Conservation (phyloP, 1,140 invertebrate genomes). For the Drosophila asahinai region DNA sequence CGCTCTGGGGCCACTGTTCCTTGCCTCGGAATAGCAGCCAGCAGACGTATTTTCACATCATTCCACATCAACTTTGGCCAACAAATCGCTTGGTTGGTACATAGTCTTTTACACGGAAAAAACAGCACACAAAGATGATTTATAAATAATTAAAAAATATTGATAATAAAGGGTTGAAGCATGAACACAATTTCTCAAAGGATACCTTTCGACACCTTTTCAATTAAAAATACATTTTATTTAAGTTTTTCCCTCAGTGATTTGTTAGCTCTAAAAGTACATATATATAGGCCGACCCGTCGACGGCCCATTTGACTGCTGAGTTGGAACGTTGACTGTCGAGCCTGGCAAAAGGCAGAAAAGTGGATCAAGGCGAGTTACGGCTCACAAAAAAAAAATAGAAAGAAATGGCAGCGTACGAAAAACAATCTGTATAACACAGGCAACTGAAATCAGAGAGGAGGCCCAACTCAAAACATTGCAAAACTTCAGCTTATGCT, state of each 20-base stretch:
- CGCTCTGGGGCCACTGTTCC: constrained; percentile 32
- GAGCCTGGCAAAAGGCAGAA: constrained; percentile 52
- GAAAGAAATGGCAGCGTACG: constrained; percentile 31
- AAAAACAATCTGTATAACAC: constrained; percentile 46
- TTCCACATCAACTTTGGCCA: constrained; percentile 52
- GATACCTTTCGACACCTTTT: not conserved
- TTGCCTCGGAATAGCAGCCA: constrained; percentile 40
- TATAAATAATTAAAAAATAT: no score
- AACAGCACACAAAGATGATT: no score
- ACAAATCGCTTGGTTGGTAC: not conserved
- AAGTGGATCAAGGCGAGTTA: constrained; percentile 79
- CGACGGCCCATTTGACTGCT: constrained; percentile 68
- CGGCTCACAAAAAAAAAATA: constrained; percentile 31
- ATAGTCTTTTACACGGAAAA: not conserved
- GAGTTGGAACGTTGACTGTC: constrained; percentile 61
- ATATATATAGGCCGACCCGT: constrained; percentile 55
- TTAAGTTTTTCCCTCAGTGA: not conserved
- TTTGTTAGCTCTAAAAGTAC: constrained; percentile 3
- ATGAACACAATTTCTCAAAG: not conserved
- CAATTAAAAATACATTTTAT: not conserved
- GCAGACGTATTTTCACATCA: constrained; percentile 65
- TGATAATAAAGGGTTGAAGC: no score
- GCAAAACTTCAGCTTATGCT: constrained; percentile 72
- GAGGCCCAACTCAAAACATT: constrained; percentile 53
- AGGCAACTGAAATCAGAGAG: constrained; percentile 54